A percentile compares a stretch with the other conserved stretches of the same genome.
phyloP scores from a whole-genome alignment of 2,888 invertebrate species.

The Torymus texanus region DNA sequence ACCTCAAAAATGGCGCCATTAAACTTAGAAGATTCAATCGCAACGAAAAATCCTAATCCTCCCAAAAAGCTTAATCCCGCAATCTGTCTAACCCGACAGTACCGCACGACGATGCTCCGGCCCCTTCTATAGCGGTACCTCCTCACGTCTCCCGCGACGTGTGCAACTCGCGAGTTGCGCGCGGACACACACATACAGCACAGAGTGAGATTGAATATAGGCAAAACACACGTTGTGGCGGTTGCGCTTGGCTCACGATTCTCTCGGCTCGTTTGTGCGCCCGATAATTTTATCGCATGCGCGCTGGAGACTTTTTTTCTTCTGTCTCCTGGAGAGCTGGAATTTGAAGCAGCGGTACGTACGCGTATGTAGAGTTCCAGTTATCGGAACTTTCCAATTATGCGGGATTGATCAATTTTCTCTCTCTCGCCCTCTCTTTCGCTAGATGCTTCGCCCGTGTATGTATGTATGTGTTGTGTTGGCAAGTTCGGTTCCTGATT shows the following conservation, averaged over 20 bases:
- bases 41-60: too few relatives aligned
- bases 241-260: constrained; percentile 5
- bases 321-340: background rate
- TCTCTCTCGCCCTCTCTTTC: background rate
- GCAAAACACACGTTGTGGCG: constrained; percentile 42
- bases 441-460: background rate
- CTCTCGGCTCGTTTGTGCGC: constrained; percentile 10
- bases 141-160: background rate
- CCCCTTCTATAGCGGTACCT: too few relatives aligned
- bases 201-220: constrained; percentile 2
- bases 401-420: constrained; percentile 52
- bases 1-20: too few relatives aligned
- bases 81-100: too few relatives aligned
- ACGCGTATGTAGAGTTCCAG: constrained; percentile 45
- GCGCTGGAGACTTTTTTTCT: constrained; percentile 1
- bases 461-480: background rate
- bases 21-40: too few relatives aligned
- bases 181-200: background rate
- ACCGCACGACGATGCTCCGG: too few relatives aligned
- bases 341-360: constrained; percentile 1
- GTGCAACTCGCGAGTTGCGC: background rate
- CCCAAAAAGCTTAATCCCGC: too few relatives aligned
- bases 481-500: too few relatives aligned
- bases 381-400: constrained; percentile 51
- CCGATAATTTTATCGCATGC: constrained; percentile 42